A percentile compares a stretch with the other conserved stretches of the same genome.
Evolutionary conservation across 2,113 vertebrate species (phyloP).

Genomic region (Protomyctophum bolini): DNA sequence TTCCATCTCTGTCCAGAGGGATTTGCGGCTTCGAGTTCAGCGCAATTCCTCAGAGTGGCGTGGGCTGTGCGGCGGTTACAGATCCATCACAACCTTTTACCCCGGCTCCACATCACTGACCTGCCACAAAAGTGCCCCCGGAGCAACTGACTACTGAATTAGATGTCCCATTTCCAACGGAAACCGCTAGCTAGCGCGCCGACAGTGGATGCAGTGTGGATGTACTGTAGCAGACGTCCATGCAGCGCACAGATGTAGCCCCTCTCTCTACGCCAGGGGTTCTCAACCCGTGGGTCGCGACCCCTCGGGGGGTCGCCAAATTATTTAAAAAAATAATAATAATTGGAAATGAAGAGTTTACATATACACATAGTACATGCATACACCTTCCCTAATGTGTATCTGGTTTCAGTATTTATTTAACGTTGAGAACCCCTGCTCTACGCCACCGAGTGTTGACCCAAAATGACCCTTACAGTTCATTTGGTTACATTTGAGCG

Average conservation of each 20-base stretch:
- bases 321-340: too few relatives aligned
- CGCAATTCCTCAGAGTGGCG: constrained; percentile 23
- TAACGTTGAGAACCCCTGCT: too few relatives aligned
- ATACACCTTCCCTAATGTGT: too few relatives aligned
- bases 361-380: too few relatives aligned
- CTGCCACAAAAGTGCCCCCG: constrained; percentile 5
- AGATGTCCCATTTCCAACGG: constrained; percentile 2
- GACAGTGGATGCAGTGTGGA: background rate
- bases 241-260: background rate
- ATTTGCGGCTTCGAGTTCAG: constrained; percentile 20
- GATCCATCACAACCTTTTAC: constrained; percentile 40
- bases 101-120: constrained; percentile 12
- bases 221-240: background rate
- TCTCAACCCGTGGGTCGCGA: too few relatives aligned
- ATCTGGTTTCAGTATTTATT: too few relatives aligned
- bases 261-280: too few relatives aligned
- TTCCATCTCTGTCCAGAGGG: constrained; percentile 16
- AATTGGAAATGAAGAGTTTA: too few relatives aligned
- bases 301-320: too few relatives aligned
- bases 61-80: constrained; percentile 30
- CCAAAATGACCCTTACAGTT: background rate
- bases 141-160: constrained; percentile 18
- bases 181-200: background rate
- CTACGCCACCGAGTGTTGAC: background rate
- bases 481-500: too few relatives aligned